These are phyloP conservation scores for Ptychodera flava DNA, from an alignment of 35 echinoderm and acorn worm species.

Conservation along the genomic window DNA sequence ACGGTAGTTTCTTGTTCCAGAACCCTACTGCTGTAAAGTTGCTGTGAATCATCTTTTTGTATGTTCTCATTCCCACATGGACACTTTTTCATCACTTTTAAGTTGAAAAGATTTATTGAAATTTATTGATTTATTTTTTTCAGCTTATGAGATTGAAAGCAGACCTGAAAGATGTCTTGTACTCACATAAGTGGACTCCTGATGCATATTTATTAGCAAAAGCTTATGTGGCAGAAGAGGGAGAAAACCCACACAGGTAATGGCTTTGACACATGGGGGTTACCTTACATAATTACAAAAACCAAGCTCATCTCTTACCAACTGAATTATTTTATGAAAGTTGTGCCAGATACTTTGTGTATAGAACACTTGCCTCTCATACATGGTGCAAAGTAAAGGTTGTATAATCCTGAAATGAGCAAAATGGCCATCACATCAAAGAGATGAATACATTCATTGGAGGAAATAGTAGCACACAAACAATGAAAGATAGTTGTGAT, in stretches of 20 bases:
- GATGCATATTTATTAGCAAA: slow-evolving; percentile 97
- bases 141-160: slow-evolving; percentile 83
- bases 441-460: no score
- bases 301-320: not conserved
- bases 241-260: not conserved
- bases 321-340: not conserved
- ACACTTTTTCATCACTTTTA: no score
- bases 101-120: no score
- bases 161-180: slow-evolving; percentile 86
- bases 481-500: no score
- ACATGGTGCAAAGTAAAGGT: slow-evolving; percentile 15
- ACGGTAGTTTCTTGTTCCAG: no score
- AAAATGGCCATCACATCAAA: no score
- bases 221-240: slow-evolving; percentile 85
- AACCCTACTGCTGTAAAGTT: no score
- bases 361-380: slow-evolving; percentile 15
- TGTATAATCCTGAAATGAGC: no score
- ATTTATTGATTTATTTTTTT: slow-evolving; percentile 24
- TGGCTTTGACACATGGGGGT: not conserved
- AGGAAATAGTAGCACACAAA: no score
- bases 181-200: slow-evolving; percentile 99
- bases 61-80: no score
- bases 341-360: slow-evolving; percentile 7
- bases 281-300: not conserved
- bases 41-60: no score